These are phyloP conservation scores for Lutjanus argentimaculatus DNA, from an alignment of 2,797 vertebrate species.

Conservation along the genomic window DNA sequence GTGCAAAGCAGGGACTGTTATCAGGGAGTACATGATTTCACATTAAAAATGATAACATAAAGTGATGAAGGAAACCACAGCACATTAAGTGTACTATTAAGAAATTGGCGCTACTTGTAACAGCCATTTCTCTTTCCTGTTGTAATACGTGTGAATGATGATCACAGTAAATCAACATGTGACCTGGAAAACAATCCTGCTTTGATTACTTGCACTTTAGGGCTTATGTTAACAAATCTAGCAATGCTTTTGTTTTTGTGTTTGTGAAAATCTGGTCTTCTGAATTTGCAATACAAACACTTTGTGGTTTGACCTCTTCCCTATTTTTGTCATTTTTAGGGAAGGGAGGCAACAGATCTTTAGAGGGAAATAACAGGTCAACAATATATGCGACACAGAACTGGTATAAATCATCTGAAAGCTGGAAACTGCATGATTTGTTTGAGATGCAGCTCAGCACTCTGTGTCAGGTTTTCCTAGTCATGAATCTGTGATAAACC, in stretches of 20 bases:
- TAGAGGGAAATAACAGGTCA: no score
- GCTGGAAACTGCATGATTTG: no score
- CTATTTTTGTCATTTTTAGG: no score
- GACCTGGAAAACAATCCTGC: neutral
- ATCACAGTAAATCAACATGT: neutral
- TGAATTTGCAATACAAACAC: neutral
- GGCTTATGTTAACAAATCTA: neutral
- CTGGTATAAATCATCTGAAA: no score
- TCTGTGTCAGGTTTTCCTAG: no score
- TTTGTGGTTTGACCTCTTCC: neutral
- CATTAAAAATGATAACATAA: constrained; percentile 24
- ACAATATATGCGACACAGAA: no score
- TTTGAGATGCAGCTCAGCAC: no score
- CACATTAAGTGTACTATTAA: neutral
- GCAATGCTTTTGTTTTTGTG: neutral
- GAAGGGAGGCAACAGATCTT: no score
- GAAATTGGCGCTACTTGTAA: neutral
- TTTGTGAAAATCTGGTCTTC: neutral
- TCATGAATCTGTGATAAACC: no score
- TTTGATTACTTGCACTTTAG: neutral
- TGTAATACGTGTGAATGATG: constrained; percentile 6
- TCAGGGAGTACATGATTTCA: constrained; percentile 14
- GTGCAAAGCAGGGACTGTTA: constrained; percentile 26
- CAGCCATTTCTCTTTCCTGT: neutral
- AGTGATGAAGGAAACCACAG: neutral